Conservation (phyloP, 92 coral and sea anemone species). For the Galaxea fascicularis region DNA sequence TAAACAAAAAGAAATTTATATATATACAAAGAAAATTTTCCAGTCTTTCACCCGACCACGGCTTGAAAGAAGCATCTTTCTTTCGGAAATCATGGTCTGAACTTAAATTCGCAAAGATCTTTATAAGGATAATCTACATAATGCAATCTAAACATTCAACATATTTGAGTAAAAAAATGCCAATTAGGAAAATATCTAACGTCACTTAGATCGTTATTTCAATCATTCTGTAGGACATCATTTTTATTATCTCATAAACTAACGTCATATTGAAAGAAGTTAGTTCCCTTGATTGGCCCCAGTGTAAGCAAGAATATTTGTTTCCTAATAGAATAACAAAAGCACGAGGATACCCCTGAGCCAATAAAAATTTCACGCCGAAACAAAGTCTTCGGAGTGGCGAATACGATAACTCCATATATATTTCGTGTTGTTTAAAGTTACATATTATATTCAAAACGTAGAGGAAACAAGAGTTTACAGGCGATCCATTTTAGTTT, state of each 20-base stretch:
- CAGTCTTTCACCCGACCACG: too few relatives aligned
- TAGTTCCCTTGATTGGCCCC: slow-evolving; percentile 19
- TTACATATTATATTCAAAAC: slow-evolving; percentile 29
- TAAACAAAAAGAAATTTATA: too few relatives aligned
- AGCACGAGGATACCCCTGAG: slow-evolving; percentile 29
- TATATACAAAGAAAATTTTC: too few relatives aligned
- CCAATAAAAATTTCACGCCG: slow-evolving; percentile 65
- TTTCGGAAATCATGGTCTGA: background rate
- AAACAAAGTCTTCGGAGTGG: slow-evolving; percentile 36
- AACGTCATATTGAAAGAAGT: slow-evolving; percentile 3
- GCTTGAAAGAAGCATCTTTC: too few relatives aligned
- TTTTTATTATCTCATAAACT: slow-evolving; percentile 19
- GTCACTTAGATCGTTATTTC: slow-evolving; percentile 5
- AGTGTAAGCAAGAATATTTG: slow-evolving; percentile 11
- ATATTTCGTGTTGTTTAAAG: slow-evolving; percentile 14
- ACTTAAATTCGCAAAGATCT: background rate
- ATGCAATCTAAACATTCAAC: background rate
- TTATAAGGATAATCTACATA: background rate
- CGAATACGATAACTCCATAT: slow-evolving; percentile 4
- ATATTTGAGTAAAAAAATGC: background rate
- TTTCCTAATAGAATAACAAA: slow-evolving; percentile 45
- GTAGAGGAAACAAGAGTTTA: background rate
- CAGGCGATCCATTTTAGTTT: background rate
- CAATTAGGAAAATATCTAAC: background rate
- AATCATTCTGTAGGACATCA: slow-evolving; percentile 14